Conservation (phyloP, 2,888 invertebrate species). For the Julus scandinavius region DNA sequence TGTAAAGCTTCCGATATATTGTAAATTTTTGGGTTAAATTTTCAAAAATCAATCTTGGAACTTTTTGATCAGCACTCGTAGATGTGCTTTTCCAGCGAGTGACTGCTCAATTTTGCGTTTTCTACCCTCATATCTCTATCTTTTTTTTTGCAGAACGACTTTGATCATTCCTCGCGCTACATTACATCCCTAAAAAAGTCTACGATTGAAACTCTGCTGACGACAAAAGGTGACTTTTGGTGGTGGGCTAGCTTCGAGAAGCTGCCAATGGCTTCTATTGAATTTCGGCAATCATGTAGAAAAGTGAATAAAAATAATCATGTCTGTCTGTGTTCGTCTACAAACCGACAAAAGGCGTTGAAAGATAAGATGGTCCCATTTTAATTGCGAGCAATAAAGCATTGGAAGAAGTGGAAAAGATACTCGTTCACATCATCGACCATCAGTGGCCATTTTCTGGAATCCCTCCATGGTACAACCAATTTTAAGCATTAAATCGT, state of each 20-base stretch:
- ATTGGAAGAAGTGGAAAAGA: background rate
- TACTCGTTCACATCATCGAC: background rate
- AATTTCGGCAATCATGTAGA: background rate
- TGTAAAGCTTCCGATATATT: no score
- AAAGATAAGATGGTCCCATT: background rate
- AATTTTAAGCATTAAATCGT: background rate
- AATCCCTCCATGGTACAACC: no score
- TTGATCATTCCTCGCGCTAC: background rate
- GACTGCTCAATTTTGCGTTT: background rate
- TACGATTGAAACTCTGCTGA: background rate
- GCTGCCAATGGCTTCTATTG: background rate
- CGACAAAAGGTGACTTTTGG: background rate
- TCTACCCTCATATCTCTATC: background rate
- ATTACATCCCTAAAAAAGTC: background rate
- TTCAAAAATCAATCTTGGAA: no score
- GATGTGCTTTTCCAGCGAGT: background rate
- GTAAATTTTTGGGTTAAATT: no score
- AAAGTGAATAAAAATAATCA: background rate
- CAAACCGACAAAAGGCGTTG: background rate
- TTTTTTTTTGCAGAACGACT: background rate
- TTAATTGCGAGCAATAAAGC: constrained; percentile 8
- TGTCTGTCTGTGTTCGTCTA: background rate
- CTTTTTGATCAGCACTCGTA: no score
- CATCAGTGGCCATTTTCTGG: background rate
- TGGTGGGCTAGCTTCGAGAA: background rate